A percentile compares a stretch with the other conserved stretches of the same genome.
Evolutionary conservation across 1,140 invertebrate species (phyloP).

Genomic region (Aphis gossypii): DNA sequence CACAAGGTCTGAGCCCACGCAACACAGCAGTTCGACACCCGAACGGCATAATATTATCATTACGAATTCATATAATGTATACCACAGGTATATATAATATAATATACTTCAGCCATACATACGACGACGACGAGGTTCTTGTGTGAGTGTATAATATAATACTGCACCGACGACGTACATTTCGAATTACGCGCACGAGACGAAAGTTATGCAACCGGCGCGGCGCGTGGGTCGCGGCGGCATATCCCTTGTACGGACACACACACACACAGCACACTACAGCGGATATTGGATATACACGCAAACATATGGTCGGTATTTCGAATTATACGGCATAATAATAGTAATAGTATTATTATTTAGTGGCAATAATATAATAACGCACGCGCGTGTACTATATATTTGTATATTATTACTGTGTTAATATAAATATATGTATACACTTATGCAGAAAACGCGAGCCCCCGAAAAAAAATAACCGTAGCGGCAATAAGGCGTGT

Average conservation of each 20-base stretch:
- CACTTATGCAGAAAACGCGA: not conserved
- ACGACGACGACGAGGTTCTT: not conserved
- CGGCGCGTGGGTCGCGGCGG: slow-evolving; percentile 21
- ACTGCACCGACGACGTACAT: not conserved
- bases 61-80: not conserved
- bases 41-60: slow-evolving; percentile 15
- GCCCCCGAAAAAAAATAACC: not conserved
- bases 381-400: not conserved
- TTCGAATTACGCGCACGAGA: slow-evolving; percentile 38
- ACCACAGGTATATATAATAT: not conserved
- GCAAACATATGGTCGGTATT: slow-evolving; percentile 46
- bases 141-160: not conserved
- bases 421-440: too few species aligned
- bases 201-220: slow-evolving; percentile 29
- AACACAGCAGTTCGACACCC: not conserved
- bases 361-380: not conserved
- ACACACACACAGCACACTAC: not conserved
- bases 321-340: not conserved
- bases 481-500: not conserved
- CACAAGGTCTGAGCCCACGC: not conserved
- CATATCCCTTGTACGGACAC: slow-evolving; percentile 27
- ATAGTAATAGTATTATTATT: not conserved
- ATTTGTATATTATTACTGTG: not conserved
- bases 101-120: not conserved
- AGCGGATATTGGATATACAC: slow-evolving; percentile 17